Evolutionary conservation across 1,140 invertebrate species (phyloP).

Genomic region (Hestina assimilis): DNA sequence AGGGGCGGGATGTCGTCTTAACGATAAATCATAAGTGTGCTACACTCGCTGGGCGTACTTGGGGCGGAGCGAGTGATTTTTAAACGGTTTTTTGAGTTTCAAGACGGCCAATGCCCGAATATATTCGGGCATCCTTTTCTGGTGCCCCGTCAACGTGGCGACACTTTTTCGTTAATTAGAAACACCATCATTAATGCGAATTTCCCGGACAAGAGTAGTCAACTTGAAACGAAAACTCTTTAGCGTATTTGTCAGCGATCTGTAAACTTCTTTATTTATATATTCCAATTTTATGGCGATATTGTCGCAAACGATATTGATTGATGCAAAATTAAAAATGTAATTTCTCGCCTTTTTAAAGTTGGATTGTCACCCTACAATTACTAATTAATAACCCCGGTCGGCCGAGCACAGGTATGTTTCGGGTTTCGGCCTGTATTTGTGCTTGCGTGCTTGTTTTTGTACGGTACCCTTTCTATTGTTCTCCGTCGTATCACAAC

Average conservation of each 20-base stretch:
- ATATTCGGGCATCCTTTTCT: slow-evolving; percentile 66
- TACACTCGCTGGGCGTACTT: slow-evolving; percentile 63
- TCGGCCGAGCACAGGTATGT: slow-evolving; percentile 45
- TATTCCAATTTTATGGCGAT: neutral
- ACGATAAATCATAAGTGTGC: slow-evolving; percentile 76
- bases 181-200: slow-evolving; percentile 65
- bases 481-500: slow-evolving; percentile 69
- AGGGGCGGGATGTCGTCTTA: slow-evolving; percentile 69
- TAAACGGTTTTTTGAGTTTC: slow-evolving; percentile 75
- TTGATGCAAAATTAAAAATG: slow-evolving; percentile 19
- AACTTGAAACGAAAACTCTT: no score
- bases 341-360: slow-evolving; percentile 21
- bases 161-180: slow-evolving; percentile 77
- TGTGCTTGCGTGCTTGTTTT: slow-evolving; percentile 66
- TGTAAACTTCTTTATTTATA: no score
- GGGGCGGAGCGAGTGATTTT: slow-evolving; percentile 74
- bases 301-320: neutral
- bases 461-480: slow-evolving; percentile 65
- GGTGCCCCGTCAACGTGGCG: slow-evolving; percentile 58
- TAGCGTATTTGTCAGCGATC: no score
- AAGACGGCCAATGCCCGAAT: slow-evolving; percentile 64
- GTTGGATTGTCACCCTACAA: slow-evolving; percentile 63
- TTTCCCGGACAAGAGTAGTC: slow-evolving; percentile 48
- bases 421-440: slow-evolving; percentile 49
- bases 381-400: slow-evolving; percentile 68